These are phyloP conservation scores for Antechinus flavipes DNA, from an alignment of 2,113 vertebrate species.

Conservation along the genomic window DNA sequence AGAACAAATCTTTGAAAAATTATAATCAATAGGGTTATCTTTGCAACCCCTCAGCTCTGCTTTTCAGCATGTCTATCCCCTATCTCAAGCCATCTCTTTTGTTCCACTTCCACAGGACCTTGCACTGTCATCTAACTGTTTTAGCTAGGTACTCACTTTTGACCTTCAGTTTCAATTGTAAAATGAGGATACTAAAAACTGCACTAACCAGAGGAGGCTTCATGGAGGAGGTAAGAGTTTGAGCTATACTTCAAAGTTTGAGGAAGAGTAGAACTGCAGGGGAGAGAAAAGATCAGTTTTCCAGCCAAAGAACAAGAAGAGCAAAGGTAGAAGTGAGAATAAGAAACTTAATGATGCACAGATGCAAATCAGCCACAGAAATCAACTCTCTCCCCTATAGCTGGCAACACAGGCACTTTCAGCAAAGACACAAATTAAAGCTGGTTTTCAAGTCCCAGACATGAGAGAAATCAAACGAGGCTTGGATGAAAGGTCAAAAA, in stretches of 20 bases:
- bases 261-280: neutral
- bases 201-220: neutral
- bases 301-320: neutral
- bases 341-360: neutral
- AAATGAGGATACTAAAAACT: neutral
- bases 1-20: neutral
- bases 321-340: rapidly evolving
- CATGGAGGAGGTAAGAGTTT: neutral
- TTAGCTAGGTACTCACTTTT: neutral
- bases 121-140: neutral
- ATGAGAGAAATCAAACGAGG: neutral
- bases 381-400: neutral
- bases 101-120: neutral
- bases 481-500: neutral
- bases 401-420: neutral
- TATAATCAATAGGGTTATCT: neutral
- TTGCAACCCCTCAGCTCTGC: neutral
- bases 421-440: neutral
- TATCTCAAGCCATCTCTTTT: neutral
- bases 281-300: neutral
- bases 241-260: neutral
- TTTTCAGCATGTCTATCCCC: neutral
- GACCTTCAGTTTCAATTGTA: neutral
- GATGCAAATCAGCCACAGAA: neutral
- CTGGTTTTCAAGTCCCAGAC: neutral